Evolutionary conservation across 2,888 invertebrate species (phyloP), one percentile per base, ranked within the genome.

Genomic region (Aromia moschata): DNA sequence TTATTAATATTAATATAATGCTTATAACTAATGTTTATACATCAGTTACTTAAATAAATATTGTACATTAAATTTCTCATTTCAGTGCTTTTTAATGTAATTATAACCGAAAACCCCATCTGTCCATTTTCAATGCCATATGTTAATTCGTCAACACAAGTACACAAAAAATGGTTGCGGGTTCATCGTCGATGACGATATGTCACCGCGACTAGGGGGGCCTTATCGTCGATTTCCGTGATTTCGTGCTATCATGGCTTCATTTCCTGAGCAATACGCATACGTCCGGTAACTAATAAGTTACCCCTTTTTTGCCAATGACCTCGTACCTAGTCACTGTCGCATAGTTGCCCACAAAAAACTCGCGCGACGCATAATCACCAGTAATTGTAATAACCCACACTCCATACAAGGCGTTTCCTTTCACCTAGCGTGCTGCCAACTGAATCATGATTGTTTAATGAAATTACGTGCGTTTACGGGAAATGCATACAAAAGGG

Each of bases 241-340:
- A 55, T 64, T 64, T 64, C 20, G 64, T 58, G 57, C 41, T 55
- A 54, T 52, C 61, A 60, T 68, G 69, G 67, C 62, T 68, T 63
- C 58, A 67, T 63, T 65, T 68, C 69, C 67, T 68, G 61, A 25
- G 58, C 45, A 56, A 66, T 59, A 65, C 62, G 58, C 58, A 58
- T 56, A 58, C 62, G 60, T 69, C 70, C 69, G 69, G 70, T 69
- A 65, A 30, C 25, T 12, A 30, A 51, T 12, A 7, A 40, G 64
- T 60, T 62, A 66, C 69, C 70, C 70, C 69, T 57, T 53, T 54
- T 57, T 70, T 69, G 67, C 62, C 70, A 69, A 66, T 68, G 70
- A 70, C 69, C 70, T 70, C 69, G 63, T 57, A 60, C 47, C 20
- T 64, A 69, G 68, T 70, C 68, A 69, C 56, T 49, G 47, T 37